A percentile compares a stretch with the other conserved stretches of the same genome.
Evolutionary conservation across 2,797 vertebrate genomes (phyloP).

Genomic region (Allobates femoralis): DNA sequence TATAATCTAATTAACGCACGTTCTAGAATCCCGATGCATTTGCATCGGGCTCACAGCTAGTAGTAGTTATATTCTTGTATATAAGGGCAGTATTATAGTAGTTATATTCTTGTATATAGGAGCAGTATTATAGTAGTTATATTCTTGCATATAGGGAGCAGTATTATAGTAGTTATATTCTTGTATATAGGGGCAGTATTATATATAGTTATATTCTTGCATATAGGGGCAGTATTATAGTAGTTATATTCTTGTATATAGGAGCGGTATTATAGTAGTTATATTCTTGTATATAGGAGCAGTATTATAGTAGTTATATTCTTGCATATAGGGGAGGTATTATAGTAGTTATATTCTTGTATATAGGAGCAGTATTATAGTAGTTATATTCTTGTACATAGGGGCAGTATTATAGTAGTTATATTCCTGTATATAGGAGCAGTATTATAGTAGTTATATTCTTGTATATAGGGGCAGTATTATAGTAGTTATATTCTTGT

Average conservation of each 20-base stretch:
- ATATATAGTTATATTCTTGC: neutral
- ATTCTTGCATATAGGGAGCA: too few species aligned
- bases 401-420: neutral
- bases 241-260: slow-evolving; percentile 1
- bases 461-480: neutral
- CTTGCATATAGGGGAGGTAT: neutral
- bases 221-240: too few species aligned
- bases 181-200: neutral
- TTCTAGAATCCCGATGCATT: too few species aligned
- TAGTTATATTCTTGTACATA: slow-evolving; percentile 3
- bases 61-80: slow-evolving; percentile 1
- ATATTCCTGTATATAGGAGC: too few species aligned
- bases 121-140: neutral
- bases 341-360: neutral
- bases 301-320: slow-evolving; percentile 8
- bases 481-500: neutral
- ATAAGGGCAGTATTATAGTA: neutral
- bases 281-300: neutral
- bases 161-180: slow-evolving; percentile 8
- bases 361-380: neutral
- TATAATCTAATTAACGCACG: too few species aligned
- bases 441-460: slow-evolving; percentile 8
- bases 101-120: slow-evolving; percentile 1
- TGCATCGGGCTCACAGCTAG: too few species aligned
- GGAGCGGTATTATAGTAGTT: neutral